Percentiles rank a stretch among this genome's conserved stretches.
phyloP scores from a whole-genome alignment of 1,140 invertebrate species.

The Lordiphosa stackelbergi region DNA sequence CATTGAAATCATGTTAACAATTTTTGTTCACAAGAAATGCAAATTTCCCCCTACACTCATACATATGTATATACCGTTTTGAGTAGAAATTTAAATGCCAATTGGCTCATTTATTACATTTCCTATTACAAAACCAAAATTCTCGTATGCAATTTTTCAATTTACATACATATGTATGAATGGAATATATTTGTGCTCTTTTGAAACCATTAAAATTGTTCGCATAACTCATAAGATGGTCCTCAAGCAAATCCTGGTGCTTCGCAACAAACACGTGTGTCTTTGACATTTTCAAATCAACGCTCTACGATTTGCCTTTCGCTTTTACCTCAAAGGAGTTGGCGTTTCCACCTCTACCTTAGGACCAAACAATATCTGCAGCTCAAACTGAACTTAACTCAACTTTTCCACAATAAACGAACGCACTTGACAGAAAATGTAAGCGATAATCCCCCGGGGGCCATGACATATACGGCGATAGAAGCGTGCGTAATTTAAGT shows the following conservation, averaged over 20 bases:
- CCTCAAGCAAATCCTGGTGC: background rate
- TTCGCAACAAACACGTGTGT: conserved; percentile 5
- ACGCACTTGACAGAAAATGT: conserved; percentile 67
- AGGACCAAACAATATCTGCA: conserved; percentile 58
- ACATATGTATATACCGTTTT: conserved; percentile 1
- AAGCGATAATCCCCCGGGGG: conserved; percentile 68
- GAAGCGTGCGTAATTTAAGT: conserved; percentile 62
- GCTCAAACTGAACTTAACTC: conserved; percentile 38
- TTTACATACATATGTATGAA: conserved; percentile 28
- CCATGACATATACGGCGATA: conserved; percentile 37
- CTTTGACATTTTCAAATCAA: conserved; percentile 61
- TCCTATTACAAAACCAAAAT: conserved; percentile 44
- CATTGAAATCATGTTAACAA: conserved; percentile 25
- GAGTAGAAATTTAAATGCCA: conserved; percentile 32
- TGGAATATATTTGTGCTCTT: conserved; percentile 31
- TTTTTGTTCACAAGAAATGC: conserved; percentile 14
- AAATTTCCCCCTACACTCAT: conserved; percentile 21
- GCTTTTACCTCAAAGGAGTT: conserved; percentile 52
- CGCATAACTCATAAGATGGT: conserved; percentile 40
- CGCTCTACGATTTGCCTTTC: conserved; percentile 50
- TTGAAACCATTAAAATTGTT: conserved; percentile 37
- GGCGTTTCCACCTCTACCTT: conserved; percentile 29
- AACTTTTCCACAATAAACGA: conserved; percentile 56
- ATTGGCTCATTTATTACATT: conserved; percentile 26
- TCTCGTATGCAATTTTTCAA: conserved; percentile 34